These are phyloP conservation scores for Diceros bicornis DNA, from an alignment of 2,797 vertebrate genomes.

Conservation along the genomic window DNA sequence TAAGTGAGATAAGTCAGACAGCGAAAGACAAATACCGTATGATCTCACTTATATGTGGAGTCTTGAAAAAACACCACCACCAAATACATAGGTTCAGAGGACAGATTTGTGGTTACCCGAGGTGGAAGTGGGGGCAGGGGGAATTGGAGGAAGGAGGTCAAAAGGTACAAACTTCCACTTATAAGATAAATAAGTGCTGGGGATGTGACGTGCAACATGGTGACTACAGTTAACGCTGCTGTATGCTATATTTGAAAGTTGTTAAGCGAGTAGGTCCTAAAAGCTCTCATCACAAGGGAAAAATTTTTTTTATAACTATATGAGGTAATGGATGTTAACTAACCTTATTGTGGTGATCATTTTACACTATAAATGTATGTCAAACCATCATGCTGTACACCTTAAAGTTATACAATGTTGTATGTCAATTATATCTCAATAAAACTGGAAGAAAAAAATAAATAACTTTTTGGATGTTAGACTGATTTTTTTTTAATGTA, in stretches of 20 bases:
- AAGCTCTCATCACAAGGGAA: not conserved
- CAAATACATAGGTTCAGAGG: not conserved
- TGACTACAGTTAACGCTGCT: not conserved
- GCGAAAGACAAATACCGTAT: not conserved
- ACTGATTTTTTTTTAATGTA: not conserved
- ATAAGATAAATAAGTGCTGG: not conserved
- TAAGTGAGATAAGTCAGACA: not conserved
- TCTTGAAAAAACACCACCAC: not conserved
- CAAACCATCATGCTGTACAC: not conserved
- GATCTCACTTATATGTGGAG: not conserved
- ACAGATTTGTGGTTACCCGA: not conserved
- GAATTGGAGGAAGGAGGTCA: not conserved
- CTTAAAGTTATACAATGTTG: not conserved
- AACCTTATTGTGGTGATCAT: not conserved
- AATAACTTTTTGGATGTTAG: not conserved
- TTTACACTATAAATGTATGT: not conserved
- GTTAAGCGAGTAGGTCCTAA: not conserved
- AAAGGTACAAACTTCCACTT: not conserved
- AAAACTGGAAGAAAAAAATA: constrained; percentile 14
- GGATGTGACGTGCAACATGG: not conserved
- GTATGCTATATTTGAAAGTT: not conserved
- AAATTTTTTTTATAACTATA: not conserved
- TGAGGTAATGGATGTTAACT: not conserved
- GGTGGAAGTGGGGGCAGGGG: not conserved
- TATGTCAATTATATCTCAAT: not conserved